These are phyloP conservation scores for Pseudomugil tenellus DNA, from an alignment of 2,797 vertebrate species.

Conservation along the genomic window DNA sequence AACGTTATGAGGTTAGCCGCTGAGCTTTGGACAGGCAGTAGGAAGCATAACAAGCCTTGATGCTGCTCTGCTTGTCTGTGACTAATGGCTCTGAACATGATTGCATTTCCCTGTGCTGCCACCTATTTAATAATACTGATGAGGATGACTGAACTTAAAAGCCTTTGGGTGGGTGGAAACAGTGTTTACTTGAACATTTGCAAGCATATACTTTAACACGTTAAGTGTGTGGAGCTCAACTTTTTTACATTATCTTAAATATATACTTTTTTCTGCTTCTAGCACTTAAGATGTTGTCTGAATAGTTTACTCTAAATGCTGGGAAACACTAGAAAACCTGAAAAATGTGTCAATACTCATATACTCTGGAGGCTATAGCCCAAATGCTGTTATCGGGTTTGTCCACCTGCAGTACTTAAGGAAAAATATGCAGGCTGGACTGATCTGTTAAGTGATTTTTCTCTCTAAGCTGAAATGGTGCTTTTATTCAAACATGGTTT, in stretches of 20 bases:
- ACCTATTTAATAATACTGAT: slow-evolving; percentile 39
- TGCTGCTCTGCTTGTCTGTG: slow-evolving; percentile 41
- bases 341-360: neutral
- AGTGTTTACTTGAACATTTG: slow-evolving; percentile 7
- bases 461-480: neutral
- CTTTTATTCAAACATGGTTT: neutral
- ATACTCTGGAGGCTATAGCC: neutral
- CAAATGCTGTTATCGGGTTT: neutral
- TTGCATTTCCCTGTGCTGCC: slow-evolving; percentile 53
- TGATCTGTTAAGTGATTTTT: neutral
- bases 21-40: slow-evolving; percentile 45
- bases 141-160: slow-evolving; percentile 12
- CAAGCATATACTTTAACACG: slow-evolving; percentile 3
- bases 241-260: too few relatives aligned
- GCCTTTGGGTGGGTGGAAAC: slow-evolving; percentile 11
- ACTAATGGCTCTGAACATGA: slow-evolving; percentile 62
- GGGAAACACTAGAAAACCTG: neutral
- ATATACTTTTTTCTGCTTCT: neutral
- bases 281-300: neutral
- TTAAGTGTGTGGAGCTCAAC: neutral
- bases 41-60: slow-evolving; percentile 42
- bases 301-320: neutral
- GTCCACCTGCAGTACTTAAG: neutral
- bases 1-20: slow-evolving; percentile 58
- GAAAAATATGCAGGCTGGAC: neutral